Evolutionary conservation across 1,140 invertebrate genomes (phyloP).

Genomic region (Spodoptera frugiperda): DNA sequence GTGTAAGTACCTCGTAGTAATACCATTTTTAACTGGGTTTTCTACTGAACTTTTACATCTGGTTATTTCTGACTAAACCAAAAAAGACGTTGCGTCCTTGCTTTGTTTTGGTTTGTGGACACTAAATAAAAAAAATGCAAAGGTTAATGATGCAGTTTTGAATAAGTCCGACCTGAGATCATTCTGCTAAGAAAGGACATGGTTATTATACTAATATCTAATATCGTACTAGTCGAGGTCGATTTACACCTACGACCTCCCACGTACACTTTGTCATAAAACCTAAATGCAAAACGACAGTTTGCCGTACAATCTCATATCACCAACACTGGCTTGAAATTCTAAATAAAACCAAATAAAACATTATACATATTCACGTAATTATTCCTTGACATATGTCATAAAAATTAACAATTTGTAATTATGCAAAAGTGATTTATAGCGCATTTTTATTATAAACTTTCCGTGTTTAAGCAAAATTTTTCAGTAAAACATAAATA

Average conservation of each 20-base stretch:
- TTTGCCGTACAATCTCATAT: slow-evolving; percentile 61
- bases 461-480: slow-evolving; percentile 55
- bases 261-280: slow-evolving; percentile 74
- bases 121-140: not conserved
- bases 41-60: too few species aligned
- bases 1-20: too few species aligned
- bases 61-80: too few species aligned
- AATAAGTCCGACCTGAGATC: slow-evolving; percentile 38
- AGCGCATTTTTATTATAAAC: slow-evolving; percentile 55
- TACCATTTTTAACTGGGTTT: too few species aligned
- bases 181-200: slow-evolving; percentile 43
- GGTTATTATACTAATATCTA: slow-evolving; percentile 59
- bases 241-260: slow-evolving; percentile 72
- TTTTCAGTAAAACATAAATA: slow-evolving; percentile 30
- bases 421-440: slow-evolving; percentile 35
- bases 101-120: too few species aligned
- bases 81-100: too few species aligned
- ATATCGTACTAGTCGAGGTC: slow-evolving; percentile 62
- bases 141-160: not conserved
- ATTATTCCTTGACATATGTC: slow-evolving; percentile 48
- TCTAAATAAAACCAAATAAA: slow-evolving; percentile 42
- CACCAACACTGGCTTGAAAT: slow-evolving; percentile 66
- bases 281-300: slow-evolving; percentile 65
- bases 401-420: slow-evolving; percentile 32
- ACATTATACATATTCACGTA: too few species aligned